Percentiles rank a stretch among this genome's conserved stretches.
These are phyloP conservation scores for Pterocles gutturalis DNA, from an alignment of 2,113 vertebrate species.

Conservation along the genomic window DNA sequence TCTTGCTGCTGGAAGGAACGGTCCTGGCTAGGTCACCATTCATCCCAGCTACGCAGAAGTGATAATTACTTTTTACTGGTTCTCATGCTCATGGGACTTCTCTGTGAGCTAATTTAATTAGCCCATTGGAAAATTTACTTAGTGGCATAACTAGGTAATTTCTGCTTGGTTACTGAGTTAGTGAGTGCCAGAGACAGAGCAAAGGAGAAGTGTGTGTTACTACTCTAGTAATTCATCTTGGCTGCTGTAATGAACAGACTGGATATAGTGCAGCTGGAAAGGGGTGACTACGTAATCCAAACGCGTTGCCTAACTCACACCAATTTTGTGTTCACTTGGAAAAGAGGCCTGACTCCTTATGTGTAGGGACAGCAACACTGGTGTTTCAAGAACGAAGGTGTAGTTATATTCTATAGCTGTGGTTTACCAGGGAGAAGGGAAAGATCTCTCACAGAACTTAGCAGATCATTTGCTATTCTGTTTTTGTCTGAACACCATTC, in stretches of 20 bases:
- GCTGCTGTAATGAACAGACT: neutral
- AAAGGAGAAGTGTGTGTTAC: neutral
- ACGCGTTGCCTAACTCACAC: neutral
- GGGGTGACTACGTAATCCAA: neutral
- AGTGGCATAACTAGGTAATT: neutral
- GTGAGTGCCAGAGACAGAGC: neutral
- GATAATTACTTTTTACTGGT: neutral
- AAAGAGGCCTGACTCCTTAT: neutral
- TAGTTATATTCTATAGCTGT: neutral
- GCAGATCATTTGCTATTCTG: neutral
- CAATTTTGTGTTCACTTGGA: neutral
- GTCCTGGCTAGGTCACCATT: neutral
- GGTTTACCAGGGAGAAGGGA: neutral
- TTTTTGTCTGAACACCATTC: neutral
- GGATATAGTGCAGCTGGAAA: neutral
- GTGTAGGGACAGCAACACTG: neutral
- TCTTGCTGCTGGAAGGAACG: neutral
- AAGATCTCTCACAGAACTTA: neutral
- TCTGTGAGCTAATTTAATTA: neutral
- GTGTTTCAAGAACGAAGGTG: neutral
- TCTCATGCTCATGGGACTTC: neutral
- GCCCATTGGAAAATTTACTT: neutral
- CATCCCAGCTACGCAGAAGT: fast-evolving
- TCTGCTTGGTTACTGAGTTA: neutral
- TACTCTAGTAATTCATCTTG: neutral